Evolutionary conservation across 2,888 invertebrate genomes (phyloP), one percentile per base, ranked within the genome.

Genomic region (Aphidius colemani): DNA sequence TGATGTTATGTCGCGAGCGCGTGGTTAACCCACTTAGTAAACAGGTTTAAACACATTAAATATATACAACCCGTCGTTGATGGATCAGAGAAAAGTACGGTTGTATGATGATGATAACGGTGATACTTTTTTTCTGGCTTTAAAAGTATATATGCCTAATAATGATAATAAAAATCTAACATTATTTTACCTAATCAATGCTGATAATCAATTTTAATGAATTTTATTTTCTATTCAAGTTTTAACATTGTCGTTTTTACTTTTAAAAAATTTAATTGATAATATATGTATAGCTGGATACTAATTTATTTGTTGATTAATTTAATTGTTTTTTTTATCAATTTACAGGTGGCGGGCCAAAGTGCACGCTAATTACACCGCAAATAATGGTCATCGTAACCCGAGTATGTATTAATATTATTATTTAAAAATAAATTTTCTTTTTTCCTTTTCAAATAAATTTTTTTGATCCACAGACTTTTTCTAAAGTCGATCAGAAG

Each of bases 321-420:
- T 30, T 51, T 9, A 59, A 44, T 59, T 39, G n/a, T 48, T 50
- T 18, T 9, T 10, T 7, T 8, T 61, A 39, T 61, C 67, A 61
- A 62, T 59, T 78, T 79, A 55, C 72, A 81, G 81, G 78, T 78
- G 80, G 78, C 78, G 79, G 79, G 76, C 74, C 78, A 74, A 74
- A 74, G 76, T 74, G 75, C 74, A 77, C 77, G 73, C 73, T 74
- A 76, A 75, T 74, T 75, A 77, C 77, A 73, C 73, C 72, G 77
- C 76, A 75, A 81, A 80, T 86, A 85, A 90, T 90, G 90, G 90
- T 90, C 87, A 90, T 90, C 85, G 90, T 90, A 86, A 90, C 90
- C 86, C 89, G 90, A 87, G 90, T 90, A 83, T 86, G 89, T 84
- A 72, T 30, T 59, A 59, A 18, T 45, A 57, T 18, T 18, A 18